These are phyloP conservation scores for Proales similis DNA, from an alignment of 1,140 invertebrate species.

Conservation along the genomic window DNA sequence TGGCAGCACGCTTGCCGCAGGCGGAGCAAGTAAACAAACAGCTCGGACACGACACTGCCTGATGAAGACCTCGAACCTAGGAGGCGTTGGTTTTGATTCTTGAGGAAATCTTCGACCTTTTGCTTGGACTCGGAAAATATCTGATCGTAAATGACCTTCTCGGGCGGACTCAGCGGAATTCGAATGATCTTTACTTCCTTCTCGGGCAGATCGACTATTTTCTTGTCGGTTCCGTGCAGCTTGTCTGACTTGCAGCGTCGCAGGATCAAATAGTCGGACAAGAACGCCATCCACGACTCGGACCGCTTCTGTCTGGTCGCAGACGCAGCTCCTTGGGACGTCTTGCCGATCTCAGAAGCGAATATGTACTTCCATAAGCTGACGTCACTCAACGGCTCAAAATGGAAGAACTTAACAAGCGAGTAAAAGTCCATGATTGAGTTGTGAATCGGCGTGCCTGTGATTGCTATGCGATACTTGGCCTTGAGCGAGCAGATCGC, in stretches of 20 bases:
- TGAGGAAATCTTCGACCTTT: conserved; percentile 42
- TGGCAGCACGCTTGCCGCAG: conserved; percentile 80
- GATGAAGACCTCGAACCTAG: conserved; percentile 58
- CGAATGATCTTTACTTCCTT: conserved; percentile 56
- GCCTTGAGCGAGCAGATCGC: conserved; percentile 63
- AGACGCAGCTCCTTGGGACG: neutral
- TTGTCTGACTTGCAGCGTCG: conserved; percentile 70
- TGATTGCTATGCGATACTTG: conserved; percentile 70
- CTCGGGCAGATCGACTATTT: conserved; percentile 60
- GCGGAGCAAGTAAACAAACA: conserved; percentile 64
- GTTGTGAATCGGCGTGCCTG: conserved; percentile 91
- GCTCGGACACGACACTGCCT: conserved; percentile 41
- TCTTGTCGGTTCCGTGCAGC: conserved; percentile 56
- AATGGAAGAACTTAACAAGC: conserved; percentile 72
- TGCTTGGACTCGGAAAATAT: conserved; percentile 49
- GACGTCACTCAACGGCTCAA: conserved; percentile 79
- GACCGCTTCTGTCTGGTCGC: conserved; percentile 31
- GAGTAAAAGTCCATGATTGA: conserved; percentile 79
- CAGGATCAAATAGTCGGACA: conserved; percentile 73
- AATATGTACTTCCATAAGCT: conserved; percentile 56
- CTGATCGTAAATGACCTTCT: conserved; percentile 64
- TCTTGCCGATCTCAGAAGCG: neutral
- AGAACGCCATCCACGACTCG: conserved; percentile 62
- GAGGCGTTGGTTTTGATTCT: conserved; percentile 49
- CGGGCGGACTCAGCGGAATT: conserved; percentile 60